A percentile compares a stretch with the other conserved stretches of the same genome.
phyloP scores from a whole-genome alignment of 2,113 vertebrate genomes.

The Mohoua ochrocephala region DNA sequence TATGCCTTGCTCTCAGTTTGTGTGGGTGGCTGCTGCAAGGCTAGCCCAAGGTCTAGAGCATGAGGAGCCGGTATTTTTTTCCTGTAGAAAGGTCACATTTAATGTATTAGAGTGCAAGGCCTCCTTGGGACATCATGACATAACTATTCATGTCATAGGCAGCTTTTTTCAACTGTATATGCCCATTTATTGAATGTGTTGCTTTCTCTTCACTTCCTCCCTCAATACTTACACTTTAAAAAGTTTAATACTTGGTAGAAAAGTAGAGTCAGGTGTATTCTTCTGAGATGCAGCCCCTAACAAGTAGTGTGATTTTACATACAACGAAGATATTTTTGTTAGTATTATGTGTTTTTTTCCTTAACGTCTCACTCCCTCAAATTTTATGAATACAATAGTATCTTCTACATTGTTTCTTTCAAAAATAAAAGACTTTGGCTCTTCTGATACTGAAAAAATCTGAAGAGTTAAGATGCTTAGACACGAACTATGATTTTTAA shows the following conservation, averaged over 20 bases:
- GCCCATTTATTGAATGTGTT: background rate
- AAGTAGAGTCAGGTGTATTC: background rate
- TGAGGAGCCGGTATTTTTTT: background rate
- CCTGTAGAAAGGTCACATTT: background rate
- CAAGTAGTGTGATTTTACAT: background rate
- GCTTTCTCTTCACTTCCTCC: background rate
- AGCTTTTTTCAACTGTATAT: background rate
- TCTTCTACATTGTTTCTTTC: background rate
- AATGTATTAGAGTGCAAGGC: background rate
- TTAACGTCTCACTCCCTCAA: background rate
- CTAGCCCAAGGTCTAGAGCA: background rate
- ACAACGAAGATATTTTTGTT: background rate
- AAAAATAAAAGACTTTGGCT: background rate
- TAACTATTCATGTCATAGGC: background rate
- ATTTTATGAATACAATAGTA: background rate
- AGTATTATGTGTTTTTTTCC: background rate
- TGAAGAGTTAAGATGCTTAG: background rate
- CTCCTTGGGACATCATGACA: background rate
- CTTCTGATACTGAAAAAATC: background rate
- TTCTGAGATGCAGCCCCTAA: background rate
- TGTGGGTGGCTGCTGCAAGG: background rate
- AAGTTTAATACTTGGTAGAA: background rate
- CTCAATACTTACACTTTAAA: background rate
- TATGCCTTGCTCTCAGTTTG: background rate
- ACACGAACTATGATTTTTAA: fast-evolving